A percentile compares a stretch with the other conserved stretches of the same genome.
Conservation (phyloP, 37 sponge, comb jelly and placozoan genomes). For the Cladorhizidae sp. region DNA sequence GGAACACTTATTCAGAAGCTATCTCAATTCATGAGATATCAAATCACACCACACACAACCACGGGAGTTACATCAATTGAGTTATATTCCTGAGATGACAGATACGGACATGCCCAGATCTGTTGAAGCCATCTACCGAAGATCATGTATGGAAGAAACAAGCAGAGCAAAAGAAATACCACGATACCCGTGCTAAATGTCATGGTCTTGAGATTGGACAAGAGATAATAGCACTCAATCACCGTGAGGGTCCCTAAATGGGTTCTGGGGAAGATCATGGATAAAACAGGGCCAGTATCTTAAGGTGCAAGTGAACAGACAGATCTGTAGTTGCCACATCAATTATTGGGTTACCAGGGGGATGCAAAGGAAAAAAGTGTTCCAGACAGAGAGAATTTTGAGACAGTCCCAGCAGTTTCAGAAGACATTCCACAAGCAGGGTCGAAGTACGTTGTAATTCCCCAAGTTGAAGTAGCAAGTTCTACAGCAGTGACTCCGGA, state of each 20-base stretch:
- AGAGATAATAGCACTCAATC: not conserved
- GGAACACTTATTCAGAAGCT: conserved; percentile 2
- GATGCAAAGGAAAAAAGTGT: not conserved
- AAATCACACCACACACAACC: conserved; percentile 6
- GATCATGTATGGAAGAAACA: not conserved
- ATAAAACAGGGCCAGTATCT: conserved; percentile 2
- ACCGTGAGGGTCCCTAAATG: conserved; percentile 6
- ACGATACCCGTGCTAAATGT: not conserved
- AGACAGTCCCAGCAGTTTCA: not conserved
- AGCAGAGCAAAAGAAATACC: not conserved
- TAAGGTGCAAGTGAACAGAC: not conserved
- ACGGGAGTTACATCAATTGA: not conserved
- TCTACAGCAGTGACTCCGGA: too few relatives aligned
- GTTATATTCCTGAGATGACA: conserved; percentile 1
- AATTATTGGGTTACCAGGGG: not conserved
- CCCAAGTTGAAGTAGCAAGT: too few relatives aligned
- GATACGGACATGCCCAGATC: conserved; percentile 5
- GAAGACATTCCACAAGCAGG: too few relatives aligned
- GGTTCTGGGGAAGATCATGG: not conserved
- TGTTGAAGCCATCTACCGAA: conserved; percentile 1
- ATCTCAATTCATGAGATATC: not conserved
- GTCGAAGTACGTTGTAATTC: too few relatives aligned
- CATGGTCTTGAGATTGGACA: not conserved
- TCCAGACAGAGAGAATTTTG: not conserved
- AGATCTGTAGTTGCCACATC: conserved; percentile 19